Evolutionary conservation across 2,797 vertebrate genomes (phyloP), one percentile per base, ranked within the genome.

Genomic region (Apodemus agrarius): DNA sequence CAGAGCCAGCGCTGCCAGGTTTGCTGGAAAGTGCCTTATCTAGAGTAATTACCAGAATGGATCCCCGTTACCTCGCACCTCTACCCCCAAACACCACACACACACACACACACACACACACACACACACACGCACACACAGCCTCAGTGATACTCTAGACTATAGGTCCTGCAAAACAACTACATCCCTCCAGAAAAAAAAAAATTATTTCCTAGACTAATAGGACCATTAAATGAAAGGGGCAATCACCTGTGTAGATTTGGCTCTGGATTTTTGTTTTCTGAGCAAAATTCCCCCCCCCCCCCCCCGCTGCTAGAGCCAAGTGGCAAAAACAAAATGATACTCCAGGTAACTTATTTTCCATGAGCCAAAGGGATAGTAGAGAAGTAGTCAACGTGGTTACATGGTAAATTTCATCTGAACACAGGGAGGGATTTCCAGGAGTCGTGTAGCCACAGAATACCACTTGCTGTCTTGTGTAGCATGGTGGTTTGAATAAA

Each of bases 371-470:
- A 90, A 94, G 79, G 88, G 72, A 63, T n/a, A 80, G 26, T 63
- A 85, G 69, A 86, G n/a, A 90, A 88, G 31, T 54, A 7, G 34
- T 17, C 94, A n/a, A 87, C 79, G 34, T 57, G 67, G 63, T 59
- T 87, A 59, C 91, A 57, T 80, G 37, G n/a, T 75, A 93, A 75
- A 76, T 97, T 90, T 96, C 59, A 91, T 31, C 67, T 93, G 54
- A 96, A 11, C 22, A 1, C 67, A 54, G 85, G 52, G 78, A 94
- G 22, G 40, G 81, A 59, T 72, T 95, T 83, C 63, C 79, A 67
- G 90, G 8, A 54, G 34, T 75, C 72, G 57, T 2, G 46, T 7
- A 26, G 4, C 8, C 40, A 19, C n/a, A 49, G 72, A 84, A 78
- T 92, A 22, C 21, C 67, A n/a, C 80, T 90, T 74, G 24, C 37